A percentile compares a stretch with the other conserved stretches of the same genome.
Conservation (phyloP, 1,140 invertebrate species). For the Sinella curviseta region DNA sequence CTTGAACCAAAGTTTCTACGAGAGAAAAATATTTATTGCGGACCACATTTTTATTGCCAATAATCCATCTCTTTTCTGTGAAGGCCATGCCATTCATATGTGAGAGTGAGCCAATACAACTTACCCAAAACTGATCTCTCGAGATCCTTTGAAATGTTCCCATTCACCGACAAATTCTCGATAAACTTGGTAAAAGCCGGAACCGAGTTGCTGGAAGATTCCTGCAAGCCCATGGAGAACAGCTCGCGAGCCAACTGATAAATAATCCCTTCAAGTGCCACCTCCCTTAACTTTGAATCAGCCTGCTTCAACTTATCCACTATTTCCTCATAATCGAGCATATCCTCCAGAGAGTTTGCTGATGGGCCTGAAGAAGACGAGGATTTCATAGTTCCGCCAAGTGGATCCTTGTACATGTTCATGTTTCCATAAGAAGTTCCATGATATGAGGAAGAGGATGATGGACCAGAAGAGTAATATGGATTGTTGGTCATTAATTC, state of each 20-base stretch:
- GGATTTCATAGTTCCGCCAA: not conserved
- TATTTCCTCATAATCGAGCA: slow-evolving; percentile 62
- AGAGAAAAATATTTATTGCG: not conserved
- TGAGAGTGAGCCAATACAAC: slow-evolving; percentile 10
- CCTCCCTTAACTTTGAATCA: slow-evolving; percentile 69
- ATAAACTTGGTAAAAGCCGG: slow-evolving; percentile 70
- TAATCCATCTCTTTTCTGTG: not conserved
- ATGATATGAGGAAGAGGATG: too few relatives aligned
- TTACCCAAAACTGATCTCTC: slow-evolving; percentile 73
- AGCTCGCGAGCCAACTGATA: slow-evolving; percentile 75
- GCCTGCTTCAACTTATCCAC: slow-evolving; percentile 63
- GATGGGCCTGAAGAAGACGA: not conserved
- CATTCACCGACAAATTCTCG: slow-evolving; percentile 68
- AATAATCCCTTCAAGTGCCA: slow-evolving; percentile 72
- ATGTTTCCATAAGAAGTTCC: not conserved
- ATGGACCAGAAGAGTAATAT: not conserved
- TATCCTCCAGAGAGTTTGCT: slow-evolving; percentile 51
- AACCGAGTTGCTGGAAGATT: slow-evolving; percentile 57
- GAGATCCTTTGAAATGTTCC: slow-evolving; percentile 66
- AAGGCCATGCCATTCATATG: not conserved
- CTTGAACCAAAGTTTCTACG: slow-evolving; percentile 68
- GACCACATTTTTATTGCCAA: too few relatives aligned
- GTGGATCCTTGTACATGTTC: not conserved
- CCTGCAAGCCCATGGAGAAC: slow-evolving; percentile 58
- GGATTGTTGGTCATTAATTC: too few relatives aligned